These are phyloP conservation scores for Ficedula albicollis DNA, from an alignment of 2,797 vertebrate genomes.

Conservation along the genomic window DNA sequence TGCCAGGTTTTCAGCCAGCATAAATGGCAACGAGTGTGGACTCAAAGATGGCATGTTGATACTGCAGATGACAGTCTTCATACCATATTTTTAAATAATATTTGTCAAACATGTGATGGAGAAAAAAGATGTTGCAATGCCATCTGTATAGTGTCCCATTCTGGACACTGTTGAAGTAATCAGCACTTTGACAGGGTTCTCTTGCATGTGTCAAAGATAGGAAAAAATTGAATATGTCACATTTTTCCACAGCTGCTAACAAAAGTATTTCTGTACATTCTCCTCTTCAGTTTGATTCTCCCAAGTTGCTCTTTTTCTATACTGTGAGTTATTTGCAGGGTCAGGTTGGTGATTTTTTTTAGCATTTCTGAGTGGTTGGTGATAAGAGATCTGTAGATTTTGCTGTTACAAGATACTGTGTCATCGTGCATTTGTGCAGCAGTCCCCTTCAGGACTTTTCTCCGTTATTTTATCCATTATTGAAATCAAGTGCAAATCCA, in stretches of 20 bases:
- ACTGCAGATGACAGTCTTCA: neutral
- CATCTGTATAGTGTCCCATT: neutral
- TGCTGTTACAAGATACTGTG: neutral
- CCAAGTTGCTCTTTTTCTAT: neutral
- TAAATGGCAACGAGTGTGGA: neutral
- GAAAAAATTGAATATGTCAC: neutral
- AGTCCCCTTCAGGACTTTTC: neutral
- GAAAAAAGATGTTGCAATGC: neutral
- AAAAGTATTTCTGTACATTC: neutral
- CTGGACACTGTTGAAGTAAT: neutral
- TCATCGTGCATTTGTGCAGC: neutral
- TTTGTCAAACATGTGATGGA: neutral
- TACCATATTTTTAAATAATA: neutral
- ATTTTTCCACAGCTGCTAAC: neutral
- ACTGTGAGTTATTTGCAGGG: neutral
- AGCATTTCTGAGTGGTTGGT: neutral
- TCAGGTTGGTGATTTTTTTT: neutral
- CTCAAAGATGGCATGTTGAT: neutral
- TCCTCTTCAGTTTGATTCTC: neutral
- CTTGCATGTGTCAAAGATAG: fast-evolving
- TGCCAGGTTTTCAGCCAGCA: neutral
- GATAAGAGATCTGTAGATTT: neutral
- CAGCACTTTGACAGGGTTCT: neutral
- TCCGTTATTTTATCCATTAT: neutral
- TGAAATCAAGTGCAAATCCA: neutral